Percentiles rank a stretch among this genome's conserved stretches.
phyloP scores from a whole-genome alignment of 2,113 vertebrate genomes.

The Stigmatopora nigra region DNA sequence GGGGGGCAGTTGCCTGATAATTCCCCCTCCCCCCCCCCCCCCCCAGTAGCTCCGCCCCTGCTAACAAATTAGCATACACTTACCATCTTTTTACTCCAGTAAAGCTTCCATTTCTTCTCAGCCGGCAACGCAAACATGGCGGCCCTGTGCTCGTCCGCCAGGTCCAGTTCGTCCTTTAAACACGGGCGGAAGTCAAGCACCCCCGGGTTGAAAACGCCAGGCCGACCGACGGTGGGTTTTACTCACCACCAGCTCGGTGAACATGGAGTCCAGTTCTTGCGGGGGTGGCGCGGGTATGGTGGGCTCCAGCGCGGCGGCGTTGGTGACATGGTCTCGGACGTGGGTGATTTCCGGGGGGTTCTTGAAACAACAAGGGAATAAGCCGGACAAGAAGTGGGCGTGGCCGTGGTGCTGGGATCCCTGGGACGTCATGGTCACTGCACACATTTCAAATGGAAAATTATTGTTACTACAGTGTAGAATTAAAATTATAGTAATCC shows the following conservation, averaged over 20 bases:
- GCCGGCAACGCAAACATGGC: constrained; percentile 5
- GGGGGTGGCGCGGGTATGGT: neutral
- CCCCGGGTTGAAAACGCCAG: too few relatives aligned
- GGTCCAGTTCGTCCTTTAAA: constrained; percentile 8
- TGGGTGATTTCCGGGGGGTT: neutral
- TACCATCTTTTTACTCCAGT: constrained; percentile 14
- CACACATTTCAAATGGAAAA: neutral
- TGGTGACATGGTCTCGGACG: neutral
- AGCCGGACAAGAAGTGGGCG: neutral
- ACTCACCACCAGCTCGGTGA: constrained; percentile 12
- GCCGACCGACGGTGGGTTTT: too few relatives aligned
- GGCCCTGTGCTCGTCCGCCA: constrained; percentile 1
- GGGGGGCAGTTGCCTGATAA: too few relatives aligned
- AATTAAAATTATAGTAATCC: too few relatives aligned
- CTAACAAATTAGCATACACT: neutral
- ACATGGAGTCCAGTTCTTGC: constrained; percentile 7
- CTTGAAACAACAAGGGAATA: constrained; percentile 11
- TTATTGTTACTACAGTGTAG: too few relatives aligned
- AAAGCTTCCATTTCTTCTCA: constrained; percentile 11
- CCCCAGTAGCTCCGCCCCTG: too few relatives aligned
- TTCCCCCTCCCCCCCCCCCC: too few relatives aligned
- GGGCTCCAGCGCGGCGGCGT: neutral
- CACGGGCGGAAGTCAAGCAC: neutral
- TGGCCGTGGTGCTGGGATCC: neutral
- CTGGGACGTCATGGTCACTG: constrained; percentile 3